phyloP scores from a whole-genome alignment of 23 tunicate species.

The Corella eumyota region DNA sequence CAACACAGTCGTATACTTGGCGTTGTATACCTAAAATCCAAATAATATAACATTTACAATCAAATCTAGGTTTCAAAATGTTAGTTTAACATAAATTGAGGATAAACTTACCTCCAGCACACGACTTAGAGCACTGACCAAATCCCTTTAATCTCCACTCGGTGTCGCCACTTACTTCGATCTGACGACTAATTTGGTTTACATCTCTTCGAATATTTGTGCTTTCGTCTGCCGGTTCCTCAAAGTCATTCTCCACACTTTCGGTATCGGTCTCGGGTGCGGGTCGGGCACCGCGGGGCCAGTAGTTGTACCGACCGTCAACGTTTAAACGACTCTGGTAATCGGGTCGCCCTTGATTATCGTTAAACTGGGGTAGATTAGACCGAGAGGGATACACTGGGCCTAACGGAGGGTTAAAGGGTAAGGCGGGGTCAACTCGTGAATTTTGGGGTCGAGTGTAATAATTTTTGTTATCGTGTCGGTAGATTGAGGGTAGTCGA shows the following conservation, averaged over 20 bases:
- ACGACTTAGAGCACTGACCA: slow-evolving; percentile 41
- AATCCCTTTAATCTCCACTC: slow-evolving; percentile 42
- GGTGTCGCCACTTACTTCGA: slow-evolving; percentile 2
- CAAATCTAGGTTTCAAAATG: no score
- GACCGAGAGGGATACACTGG: no score
- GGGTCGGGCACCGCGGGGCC: not conserved
- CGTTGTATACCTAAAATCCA: no score
- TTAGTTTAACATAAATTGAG: no score
- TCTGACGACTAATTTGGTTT: not conserved
- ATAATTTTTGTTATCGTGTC: no score
- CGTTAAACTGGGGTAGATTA: no score
- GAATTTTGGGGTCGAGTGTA: no score
- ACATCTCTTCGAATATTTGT: not conserved
- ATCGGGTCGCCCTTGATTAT: no score
- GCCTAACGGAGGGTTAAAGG: no score
- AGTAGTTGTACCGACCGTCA: not conserved
- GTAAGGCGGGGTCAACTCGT: no score
- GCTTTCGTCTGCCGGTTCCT: slow-evolving; percentile 3
- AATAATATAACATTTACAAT: no score
- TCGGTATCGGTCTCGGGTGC: not conserved
- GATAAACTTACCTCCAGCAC: slow-evolving; percentile 86
- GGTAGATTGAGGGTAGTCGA: not conserved
- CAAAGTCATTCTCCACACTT: not conserved
- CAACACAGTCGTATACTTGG: slow-evolving; percentile 21
- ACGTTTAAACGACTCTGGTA: not conserved